Conservation (phyloP, 2,888 invertebrate species). For the Harpalus rubripes region DNA sequence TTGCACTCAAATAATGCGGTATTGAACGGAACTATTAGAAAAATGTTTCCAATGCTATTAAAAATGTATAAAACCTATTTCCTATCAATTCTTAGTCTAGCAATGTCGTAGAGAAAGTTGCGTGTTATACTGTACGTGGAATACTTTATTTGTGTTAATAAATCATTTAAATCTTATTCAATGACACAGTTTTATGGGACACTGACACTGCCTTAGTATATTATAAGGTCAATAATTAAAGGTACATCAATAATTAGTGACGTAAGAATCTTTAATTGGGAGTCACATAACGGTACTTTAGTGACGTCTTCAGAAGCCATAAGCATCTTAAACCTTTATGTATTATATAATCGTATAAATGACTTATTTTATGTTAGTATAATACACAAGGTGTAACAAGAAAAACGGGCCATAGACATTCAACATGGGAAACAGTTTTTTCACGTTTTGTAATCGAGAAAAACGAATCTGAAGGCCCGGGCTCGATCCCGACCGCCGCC, state of each 20-base stretch:
- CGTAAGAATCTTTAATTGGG: background rate
- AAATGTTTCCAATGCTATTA: too few relatives aligned
- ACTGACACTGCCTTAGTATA: background rate
- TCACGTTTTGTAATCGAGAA: too few relatives aligned
- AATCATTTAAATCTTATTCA: background rate
- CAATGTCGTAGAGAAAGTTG: background rate
- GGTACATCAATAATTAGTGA: background rate
- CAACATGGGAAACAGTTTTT: too few relatives aligned
- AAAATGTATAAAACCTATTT: too few relatives aligned
- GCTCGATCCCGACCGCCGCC: too few relatives aligned
- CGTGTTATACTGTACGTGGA: background rate
- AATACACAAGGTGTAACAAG: too few relatives aligned
- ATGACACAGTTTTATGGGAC: background rate
- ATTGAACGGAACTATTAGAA: too few relatives aligned
- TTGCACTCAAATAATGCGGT: too few relatives aligned
- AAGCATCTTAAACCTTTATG: background rate
- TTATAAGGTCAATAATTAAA: background rate
- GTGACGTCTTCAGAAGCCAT: background rate
- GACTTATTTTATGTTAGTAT: background rate
- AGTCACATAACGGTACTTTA: background rate
- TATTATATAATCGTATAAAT: constrained; percentile 1
- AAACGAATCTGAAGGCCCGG: too few relatives aligned
- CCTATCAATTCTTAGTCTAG: too few relatives aligned
- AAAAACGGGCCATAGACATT: too few relatives aligned
- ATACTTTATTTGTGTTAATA: background rate